phyloP scores from a whole-genome alignment of 2,888 invertebrate genomes.

The Glaucopsyche alexis region DNA sequence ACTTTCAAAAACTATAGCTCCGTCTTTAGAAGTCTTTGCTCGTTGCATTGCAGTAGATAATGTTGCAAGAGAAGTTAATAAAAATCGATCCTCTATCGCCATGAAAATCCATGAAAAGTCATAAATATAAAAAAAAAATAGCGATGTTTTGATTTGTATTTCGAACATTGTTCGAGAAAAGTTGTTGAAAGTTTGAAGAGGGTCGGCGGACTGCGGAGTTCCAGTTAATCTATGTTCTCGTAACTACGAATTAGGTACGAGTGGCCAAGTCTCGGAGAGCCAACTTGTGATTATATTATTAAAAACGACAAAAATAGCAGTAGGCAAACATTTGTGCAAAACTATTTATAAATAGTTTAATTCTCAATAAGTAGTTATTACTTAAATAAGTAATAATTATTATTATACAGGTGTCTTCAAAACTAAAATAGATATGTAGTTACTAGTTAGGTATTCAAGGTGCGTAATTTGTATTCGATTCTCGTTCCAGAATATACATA shows the following conservation, averaged over 20 bases:
- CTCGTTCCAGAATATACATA: too few relatives aligned
- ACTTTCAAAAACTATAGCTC: too few relatives aligned
- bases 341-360: too few relatives aligned
- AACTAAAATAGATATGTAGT: too few relatives aligned
- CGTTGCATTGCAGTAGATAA: too few relatives aligned
- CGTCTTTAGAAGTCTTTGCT: too few relatives aligned
- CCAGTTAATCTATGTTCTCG: not conserved
- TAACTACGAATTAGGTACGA: not conserved
- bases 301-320: not conserved
- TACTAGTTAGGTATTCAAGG: too few relatives aligned
- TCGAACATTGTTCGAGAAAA: not conserved
- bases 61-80: not conserved
- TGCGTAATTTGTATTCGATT: too few relatives aligned
- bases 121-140: not conserved
- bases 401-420: too few relatives aligned
- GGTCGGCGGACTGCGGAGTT: not conserved
- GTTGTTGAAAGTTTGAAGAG: slow-evolving; percentile 4
- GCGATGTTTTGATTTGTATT: not conserved
- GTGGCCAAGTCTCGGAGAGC: not conserved
- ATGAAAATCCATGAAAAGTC: not conserved
- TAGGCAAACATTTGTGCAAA: too few relatives aligned
- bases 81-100: not conserved
- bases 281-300: not conserved
- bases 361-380: too few relatives aligned
- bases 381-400: too few relatives aligned